These are phyloP conservation scores for Herminia tarsipennalis DNA, from an alignment of 2,888 invertebrate genomes.

Conservation along the genomic window DNA sequence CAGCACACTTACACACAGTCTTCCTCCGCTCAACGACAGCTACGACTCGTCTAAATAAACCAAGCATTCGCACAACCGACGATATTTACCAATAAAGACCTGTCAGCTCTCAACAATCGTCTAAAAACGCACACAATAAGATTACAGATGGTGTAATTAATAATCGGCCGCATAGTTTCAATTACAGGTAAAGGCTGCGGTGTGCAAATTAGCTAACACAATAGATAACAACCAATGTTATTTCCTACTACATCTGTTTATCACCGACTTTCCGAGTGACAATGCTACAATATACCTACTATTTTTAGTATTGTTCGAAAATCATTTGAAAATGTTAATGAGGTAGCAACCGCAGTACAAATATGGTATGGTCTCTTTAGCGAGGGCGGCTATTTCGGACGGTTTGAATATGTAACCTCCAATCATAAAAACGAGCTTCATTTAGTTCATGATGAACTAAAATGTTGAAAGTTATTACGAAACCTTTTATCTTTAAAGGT, in stretches of 20 bases:
- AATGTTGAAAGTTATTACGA: conserved; percentile 30
- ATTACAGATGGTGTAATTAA: conserved; percentile 44
- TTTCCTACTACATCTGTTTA: conserved; percentile 27
- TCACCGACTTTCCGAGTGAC: conserved; percentile 16
- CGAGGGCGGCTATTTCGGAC: conserved; percentile 33
- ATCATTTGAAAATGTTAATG: conserved; percentile 30
- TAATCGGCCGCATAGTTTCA: conserved; percentile 37
- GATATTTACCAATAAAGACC: conserved; percentile 37
- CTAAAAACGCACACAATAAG: conserved; percentile 35
- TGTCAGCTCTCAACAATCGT: conserved; percentile 21
- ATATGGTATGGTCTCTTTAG: conserved; percentile 29
- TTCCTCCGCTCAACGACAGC: conserved; percentile 84
- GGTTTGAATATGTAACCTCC: conserved; percentile 21
- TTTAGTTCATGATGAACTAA: conserved; percentile 23
- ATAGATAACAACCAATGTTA: conserved; percentile 31
- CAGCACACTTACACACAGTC: conserved; percentile 86
- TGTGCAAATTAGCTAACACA: conserved; percentile 36
- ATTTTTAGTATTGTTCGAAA: conserved; percentile 30
- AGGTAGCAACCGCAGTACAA: conserved; percentile 22
- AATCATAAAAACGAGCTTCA: conserved; percentile 19
- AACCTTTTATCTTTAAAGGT: conserved; percentile 32
- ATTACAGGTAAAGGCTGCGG: conserved; percentile 20
- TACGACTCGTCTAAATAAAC: conserved; percentile 79
- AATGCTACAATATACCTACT: conserved; percentile 26
- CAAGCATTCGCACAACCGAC: conserved; percentile 15